Conservation (phyloP, 2,888 invertebrate species). For the Chrysina gloriosa region DNA sequence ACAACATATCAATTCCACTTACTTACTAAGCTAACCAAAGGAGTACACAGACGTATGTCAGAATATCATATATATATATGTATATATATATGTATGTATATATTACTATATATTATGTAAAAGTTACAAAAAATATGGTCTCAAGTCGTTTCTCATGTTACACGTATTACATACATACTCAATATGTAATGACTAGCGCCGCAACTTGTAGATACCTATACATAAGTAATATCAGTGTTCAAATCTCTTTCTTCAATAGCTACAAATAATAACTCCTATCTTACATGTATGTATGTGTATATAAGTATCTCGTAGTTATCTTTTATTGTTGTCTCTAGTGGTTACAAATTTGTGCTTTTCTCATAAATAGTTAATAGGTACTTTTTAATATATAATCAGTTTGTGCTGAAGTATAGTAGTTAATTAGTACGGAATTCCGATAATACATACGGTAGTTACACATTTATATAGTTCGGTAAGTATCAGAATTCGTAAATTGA, state of each 20-base stretch:
- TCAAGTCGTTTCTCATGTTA: conserved; percentile 10
- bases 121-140: conserved; percentile 42
- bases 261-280: too few relatives aligned
- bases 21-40: conserved; percentile 5
- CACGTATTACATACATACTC: background rate
- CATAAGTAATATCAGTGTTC: too few relatives aligned
- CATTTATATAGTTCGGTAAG: background rate
- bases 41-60: background rate
- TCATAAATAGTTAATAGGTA: too few relatives aligned
- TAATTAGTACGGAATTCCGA: too few relatives aligned
- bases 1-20: conserved; percentile 5
- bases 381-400: too few relatives aligned
- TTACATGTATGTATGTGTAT: too few relatives aligned
- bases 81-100: conserved; percentile 9
- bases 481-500: background rate
- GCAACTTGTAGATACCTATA: too few relatives aligned
- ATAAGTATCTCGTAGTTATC: too few relatives aligned
- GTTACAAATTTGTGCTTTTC: too few relatives aligned
- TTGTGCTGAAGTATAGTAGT: too few relatives aligned
- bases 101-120: conserved; percentile 34
- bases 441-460: conserved; percentile 1
- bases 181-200: conserved; percentile 19
- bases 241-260: too few relatives aligned
- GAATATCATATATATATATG: background rate
- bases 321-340: too few relatives aligned